phyloP scores from a whole-genome alignment of 2,113 vertebrate genomes.

The Clupea harengus region DNA sequence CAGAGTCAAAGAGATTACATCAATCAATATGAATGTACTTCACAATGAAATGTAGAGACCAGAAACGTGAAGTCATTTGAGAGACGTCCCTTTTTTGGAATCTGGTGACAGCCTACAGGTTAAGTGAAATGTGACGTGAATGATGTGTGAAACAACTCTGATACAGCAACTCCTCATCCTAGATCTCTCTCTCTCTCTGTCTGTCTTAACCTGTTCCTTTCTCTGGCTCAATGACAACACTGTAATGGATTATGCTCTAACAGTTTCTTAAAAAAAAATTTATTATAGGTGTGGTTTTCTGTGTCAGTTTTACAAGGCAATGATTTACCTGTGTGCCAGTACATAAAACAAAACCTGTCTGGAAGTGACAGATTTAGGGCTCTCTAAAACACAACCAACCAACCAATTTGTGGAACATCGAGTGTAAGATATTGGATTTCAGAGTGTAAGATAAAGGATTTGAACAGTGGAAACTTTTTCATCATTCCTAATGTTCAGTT shows the following conservation, averaged over 20 bases:
- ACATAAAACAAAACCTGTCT: too few relatives aligned
- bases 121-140: background rate
- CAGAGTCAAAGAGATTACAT: background rate
- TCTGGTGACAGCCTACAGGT: background rate
- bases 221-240: background rate
- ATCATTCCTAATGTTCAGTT: too few relatives aligned
- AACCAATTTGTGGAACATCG: too few relatives aligned
- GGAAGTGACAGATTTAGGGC: too few relatives aligned
- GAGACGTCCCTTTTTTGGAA: background rate
- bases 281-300: too few relatives aligned
- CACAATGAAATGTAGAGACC: slow-evolving; percentile 6
- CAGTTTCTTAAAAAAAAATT: background rate
- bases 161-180: background rate
- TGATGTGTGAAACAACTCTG: background rate
- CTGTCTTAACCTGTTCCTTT: background rate
- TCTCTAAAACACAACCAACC: too few relatives aligned
- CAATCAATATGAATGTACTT: background rate
- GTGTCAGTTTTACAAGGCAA: too few relatives aligned
- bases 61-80: background rate
- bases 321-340: too few relatives aligned
- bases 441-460: too few relatives aligned
- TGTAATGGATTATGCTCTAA: background rate
- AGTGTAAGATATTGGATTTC: too few relatives aligned
- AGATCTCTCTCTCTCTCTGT: too few relatives aligned
- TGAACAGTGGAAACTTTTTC: too few relatives aligned